Evolutionary conservation across 2,113 vertebrate species (phyloP), one percentile per base, ranked within the genome.

Genomic region (Nesogale talazaci): DNA sequence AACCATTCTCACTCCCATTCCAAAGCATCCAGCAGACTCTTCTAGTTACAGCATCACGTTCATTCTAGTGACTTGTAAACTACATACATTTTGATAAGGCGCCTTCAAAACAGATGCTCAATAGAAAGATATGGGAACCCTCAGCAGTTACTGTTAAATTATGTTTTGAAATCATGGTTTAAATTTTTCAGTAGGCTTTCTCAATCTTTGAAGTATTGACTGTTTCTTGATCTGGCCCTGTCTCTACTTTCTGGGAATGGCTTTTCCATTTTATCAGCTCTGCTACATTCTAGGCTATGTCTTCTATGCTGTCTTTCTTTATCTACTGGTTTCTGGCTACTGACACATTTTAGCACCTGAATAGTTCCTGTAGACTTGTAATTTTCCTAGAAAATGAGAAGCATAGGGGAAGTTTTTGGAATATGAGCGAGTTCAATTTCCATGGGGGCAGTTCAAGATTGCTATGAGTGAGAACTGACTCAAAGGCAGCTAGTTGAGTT

Each of bases 141-240:
- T 22, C 40, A 65, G 8, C 1, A 59, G n/a, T 69, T 31, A 79
- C 57, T 61, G 29, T 61, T 12, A 34, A 23, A 20, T 20, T 56
- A n/a, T n/a, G 90, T 85, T 95, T 34, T 74, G 59, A 56, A 92
- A 69, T 74, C 16, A 29, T 74, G 38, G 5, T 79, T 36, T 27
- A 57, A 79, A 75, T 27, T n/a, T 56, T 17, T 67, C 61, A 61
- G 15, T 46, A 61, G 23, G 15, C 88, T 3, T 29, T 12, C 46
- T 1, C 38, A 19, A 67, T 17, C 27, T 14, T 29, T 31, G 42
- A 70, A 42, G 7, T 23, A 59, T 8, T 9, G 23, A 76, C 3
- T 11, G 4, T 57, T 59, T 36, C 31, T n/a, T 38, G 36, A 12
- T 82, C 76, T 70, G 67, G 0, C 27, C 23, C 25, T 72, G 11